Conservation (phyloP, 2,888 invertebrate species). For the Elgonia sp. region DNA sequence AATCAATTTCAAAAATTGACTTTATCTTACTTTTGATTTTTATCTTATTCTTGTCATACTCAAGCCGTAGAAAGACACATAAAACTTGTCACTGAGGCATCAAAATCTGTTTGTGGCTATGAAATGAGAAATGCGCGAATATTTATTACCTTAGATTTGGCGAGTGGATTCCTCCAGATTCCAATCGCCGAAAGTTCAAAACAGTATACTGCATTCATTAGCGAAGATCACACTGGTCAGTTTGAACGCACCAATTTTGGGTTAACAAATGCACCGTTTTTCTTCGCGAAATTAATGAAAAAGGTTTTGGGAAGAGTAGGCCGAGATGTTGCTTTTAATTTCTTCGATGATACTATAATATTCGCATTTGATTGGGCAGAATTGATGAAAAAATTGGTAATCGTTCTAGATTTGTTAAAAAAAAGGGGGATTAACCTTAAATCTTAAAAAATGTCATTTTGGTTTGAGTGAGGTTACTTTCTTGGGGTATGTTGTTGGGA, state of each 20-base stretch:
- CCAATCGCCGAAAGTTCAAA: slow-evolving; percentile 9
- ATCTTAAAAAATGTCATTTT: slow-evolving; percentile 28
- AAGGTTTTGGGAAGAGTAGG: neutral
- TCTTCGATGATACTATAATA: slow-evolving; percentile 27
- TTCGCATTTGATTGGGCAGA: neutral
- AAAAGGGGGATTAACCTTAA: slow-evolving; percentile 11
- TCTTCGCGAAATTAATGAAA: slow-evolving; percentile 43
- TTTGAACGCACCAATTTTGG: slow-evolving; percentile 42
- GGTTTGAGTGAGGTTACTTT: slow-evolving; percentile 21
- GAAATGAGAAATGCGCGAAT: slow-evolving; percentile 3
- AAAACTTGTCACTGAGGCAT: too few relatives aligned
- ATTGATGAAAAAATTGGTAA: neutral
- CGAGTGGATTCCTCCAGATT: slow-evolving; percentile 37
- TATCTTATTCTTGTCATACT: too few relatives aligned
- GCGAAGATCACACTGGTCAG: slow-evolving; percentile 26
- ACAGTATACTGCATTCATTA: slow-evolving; percentile 39
- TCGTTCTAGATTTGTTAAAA: neutral
- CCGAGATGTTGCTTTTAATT: slow-evolving; percentile 12
- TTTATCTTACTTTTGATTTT: too few relatives aligned
- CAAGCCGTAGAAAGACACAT: too few relatives aligned
- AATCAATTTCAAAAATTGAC: too few relatives aligned
- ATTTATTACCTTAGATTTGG: slow-evolving; percentile 29
- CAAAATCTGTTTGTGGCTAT: too few relatives aligned
- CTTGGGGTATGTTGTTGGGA: slow-evolving; percentile 18
- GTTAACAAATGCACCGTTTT: slow-evolving; percentile 23